These are phyloP conservation scores for Prorops nasuta DNA, from an alignment of 1,140 invertebrate genomes.

Conservation along the genomic window DNA sequence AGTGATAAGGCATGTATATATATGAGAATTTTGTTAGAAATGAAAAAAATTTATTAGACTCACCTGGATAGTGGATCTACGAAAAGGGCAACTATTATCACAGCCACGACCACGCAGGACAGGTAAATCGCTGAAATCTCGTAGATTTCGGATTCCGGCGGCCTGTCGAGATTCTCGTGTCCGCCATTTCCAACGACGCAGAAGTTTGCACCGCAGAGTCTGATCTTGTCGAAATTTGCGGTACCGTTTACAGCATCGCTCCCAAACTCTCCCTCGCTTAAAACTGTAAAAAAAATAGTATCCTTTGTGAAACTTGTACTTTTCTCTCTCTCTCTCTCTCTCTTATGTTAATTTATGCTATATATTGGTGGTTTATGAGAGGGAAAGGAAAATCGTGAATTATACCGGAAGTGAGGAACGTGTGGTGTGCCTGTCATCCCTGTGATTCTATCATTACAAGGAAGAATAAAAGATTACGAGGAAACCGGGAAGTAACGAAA, in stretches of 20 bases:
- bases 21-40: no score
- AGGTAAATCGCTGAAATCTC: conserved; percentile 88
- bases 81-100: conserved; percentile 80
- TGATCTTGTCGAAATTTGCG: conserved; percentile 57
- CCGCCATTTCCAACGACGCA: conserved; percentile 66
- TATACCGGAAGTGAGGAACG: no score
- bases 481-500: background rate
- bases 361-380: no score
- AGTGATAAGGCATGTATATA: no score
- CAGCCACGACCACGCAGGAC: conserved; percentile 79
- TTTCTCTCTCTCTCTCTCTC: no score
- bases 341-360: no score
- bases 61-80: conserved; percentile 87
- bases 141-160: conserved; percentile 80
- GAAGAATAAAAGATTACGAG: background rate
- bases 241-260: conserved; percentile 52
- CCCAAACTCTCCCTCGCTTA: conserved; percentile 69
- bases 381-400: no score
- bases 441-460: no score
- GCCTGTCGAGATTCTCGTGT: conserved; percentile 71
- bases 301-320: background rate
- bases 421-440: no score
- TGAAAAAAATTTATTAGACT: no score
- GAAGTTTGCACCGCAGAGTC: conserved; percentile 79
- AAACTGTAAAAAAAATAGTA: conserved; percentile 58